Base-by-base conservation (phyloP, 2,113 vertebrate species). In the Sphaerodactylus townsendi region DNA sequence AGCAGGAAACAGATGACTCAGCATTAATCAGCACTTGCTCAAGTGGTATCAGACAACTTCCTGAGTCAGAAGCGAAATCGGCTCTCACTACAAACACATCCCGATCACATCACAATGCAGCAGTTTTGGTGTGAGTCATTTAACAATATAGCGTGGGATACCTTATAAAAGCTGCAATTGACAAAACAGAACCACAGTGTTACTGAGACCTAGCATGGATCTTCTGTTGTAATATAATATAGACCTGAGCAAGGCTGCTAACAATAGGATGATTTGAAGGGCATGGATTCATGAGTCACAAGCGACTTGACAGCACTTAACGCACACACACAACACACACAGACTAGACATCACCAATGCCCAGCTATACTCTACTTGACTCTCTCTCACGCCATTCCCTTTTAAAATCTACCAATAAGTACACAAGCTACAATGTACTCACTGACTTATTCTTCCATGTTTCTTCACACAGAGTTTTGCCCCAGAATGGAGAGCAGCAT, bases 1-100 rank as follows among this genome's bases (percentile, higher is more conserved):
- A 85, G n/a, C 53, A 79, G 83, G 76, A 84, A 85, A 79, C 62
- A 17, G 23, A 25, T 79, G 76, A 79, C 66, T 85, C 83, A 79
- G 68, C 76, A 85, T 79, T 72, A 85, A 64, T 79, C 76, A 64
- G 66, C 76, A 37, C 68, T 85, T 79, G 62, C 53, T 85, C 68
- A 79, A 48, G 69, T 21, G 8, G 64, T 48, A 62, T 70, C 37
- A 71, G 53, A 59, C 71, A 79, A 79, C 5, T 79, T 79, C 75
- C 83, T 37, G 41, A 46, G 68, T 65, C 66, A 79, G 56, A 79
- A 71, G 39, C 72, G 68, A 85, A 79, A 79, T 30, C 2, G 23
- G 11, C 14, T 72, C 14, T 48, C 48, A 72, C 76, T 64, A 23
- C 76, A 79, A 72, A 48, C 8, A 15, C 23, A 25, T 30, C 5